Evolutionary conservation across 92 coral and sea anemone genomes (phyloP), one percentile per base, ranked within the genome.

Genomic region (Nematostella vectensis): DNA sequence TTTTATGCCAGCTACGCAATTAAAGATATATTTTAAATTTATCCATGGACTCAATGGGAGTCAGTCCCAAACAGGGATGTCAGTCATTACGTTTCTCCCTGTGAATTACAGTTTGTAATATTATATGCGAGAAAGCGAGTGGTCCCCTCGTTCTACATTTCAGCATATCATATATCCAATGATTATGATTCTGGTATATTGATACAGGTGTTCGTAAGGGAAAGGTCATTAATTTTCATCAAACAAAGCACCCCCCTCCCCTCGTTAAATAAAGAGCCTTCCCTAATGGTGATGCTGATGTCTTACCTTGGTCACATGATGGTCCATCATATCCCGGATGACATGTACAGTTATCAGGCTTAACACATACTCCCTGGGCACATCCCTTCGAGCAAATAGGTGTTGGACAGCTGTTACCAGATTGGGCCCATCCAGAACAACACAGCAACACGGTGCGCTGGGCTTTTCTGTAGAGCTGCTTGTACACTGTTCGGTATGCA

Each of bases 351-450:
- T 47, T 57, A 48, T 77, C 64, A 31, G 97, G 97, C 40, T 67
- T 63, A 44, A 60, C 62, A 29, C 95, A 89, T 1, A 25, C 45
- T 10, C 97, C 97, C 52, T 85, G 67, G 16, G 59, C 51, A 59
- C 95, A 89, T 20, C 75, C 65, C 15, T 33, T 33, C 40, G 40
- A 33, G 40, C 40, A 33, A n/a, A n/a, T 49, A 83, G 93, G 84
- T 27, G 19, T 20, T 40, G 84, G 71, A 57, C 96, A 88, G 0
- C 52, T 70, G 13, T 20, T 47, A 10, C 88, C 88, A 22, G 47
- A 20, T 43, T 65, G 70, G 31, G 62, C 54, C 96, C 96, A 88
- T 10, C 96, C 96, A 28, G 65, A 38, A 54, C 96, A 89, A 60
- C 96, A 89, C 27, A 31, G 29, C 55, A 80, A 64, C 2, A 74